Evolutionary conservation across 2,888 invertebrate species (phyloP).

Genomic region (Branchellion lobata): DNA sequence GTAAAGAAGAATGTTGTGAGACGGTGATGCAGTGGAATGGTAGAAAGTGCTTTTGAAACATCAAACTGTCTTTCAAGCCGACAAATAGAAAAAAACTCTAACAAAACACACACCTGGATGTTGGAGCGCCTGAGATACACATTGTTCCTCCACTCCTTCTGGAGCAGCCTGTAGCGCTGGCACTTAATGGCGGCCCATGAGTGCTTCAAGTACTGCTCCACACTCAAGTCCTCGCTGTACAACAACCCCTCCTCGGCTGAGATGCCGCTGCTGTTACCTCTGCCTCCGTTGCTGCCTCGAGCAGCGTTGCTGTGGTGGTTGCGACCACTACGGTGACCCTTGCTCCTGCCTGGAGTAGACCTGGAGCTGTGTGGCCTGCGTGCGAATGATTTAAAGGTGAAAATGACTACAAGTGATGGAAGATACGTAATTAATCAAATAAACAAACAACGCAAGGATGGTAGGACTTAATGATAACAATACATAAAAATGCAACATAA

Average conservation of each 20-base stretch:
- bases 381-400: background rate
- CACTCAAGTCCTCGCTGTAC: conserved; percentile 56
- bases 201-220: conserved; percentile 86
- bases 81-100: background rate
- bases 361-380: conserved; percentile 1
- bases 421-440: no score
- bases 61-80: no score
- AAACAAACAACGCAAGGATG: no score
- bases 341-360: background rate
- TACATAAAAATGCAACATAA: no score
- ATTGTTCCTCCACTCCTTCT: conserved; percentile 96
- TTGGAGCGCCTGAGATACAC: conserved; percentile 79
- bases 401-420: background rate
- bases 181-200: conserved; percentile 92
- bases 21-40: no score
- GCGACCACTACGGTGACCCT: background rate
- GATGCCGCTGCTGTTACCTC: conserved; percentile 8
- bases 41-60: no score
- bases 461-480: no score
- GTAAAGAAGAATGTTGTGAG: no score
- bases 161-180: conserved; percentile 98
- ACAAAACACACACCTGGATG: conserved; percentile 60
- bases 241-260: background rate
- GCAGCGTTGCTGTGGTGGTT: no score
- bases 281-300: background rate